Percentiles rank a stretch among this genome's conserved stretches.
Evolutionary conservation across 2,797 vertebrate genomes (phyloP).

Genomic region (Cyprinella venusta): DNA sequence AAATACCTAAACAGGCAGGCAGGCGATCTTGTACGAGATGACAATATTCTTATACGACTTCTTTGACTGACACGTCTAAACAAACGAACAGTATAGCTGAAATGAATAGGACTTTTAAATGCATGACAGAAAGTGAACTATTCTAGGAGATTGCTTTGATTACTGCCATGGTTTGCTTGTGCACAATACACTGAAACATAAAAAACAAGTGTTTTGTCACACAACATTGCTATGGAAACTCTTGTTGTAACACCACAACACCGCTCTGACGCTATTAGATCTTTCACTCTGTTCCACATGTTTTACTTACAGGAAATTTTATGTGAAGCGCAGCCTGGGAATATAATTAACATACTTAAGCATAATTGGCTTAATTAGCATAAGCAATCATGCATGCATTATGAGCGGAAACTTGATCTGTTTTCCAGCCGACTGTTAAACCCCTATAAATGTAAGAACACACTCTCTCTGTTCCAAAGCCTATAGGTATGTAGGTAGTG

Average conservation of each 20-base stretch:
- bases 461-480: neutral
- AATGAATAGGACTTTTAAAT: neutral
- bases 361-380: conserved; percentile 41
- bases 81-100: neutral
- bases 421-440: conserved; percentile 32
- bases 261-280: neutral
- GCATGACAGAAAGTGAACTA: neutral
- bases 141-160: neutral
- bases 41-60: neutral
- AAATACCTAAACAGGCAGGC: too few relatives aligned
- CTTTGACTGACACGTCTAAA: neutral
- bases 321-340: conserved; percentile 16
- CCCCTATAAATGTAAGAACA: neutral
- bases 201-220: neutral
- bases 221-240: neutral
- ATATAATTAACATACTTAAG: conserved; percentile 50
- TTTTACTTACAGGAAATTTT: conserved; percentile 25
- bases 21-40: too few relatives aligned
- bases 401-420: conserved; percentile 6
- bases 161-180: neutral
- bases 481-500: neutral
- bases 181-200: neutral
- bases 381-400: conserved; percentile 45
- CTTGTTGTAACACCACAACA: neutral
- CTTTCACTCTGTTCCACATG: conserved; percentile 19